Percentiles rank a stretch among this genome's conserved stretches.
Evolutionary conservation across 2,888 invertebrate genomes (phyloP).

Genomic region (Campoplex capitator): DNA sequence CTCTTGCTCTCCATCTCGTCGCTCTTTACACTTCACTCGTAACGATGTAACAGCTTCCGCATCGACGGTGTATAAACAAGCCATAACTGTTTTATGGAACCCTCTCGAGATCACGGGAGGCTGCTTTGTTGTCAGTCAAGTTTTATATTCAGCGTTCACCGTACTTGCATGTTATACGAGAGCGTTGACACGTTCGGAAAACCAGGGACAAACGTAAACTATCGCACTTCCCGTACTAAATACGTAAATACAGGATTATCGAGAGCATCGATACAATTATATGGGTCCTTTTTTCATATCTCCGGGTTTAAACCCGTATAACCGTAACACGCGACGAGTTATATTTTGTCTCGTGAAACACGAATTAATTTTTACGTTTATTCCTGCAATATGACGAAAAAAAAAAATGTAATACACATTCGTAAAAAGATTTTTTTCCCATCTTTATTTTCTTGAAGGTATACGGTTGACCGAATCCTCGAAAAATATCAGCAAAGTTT

Average conservation of each 20-base stretch:
- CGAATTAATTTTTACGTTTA: constrained; percentile 64
- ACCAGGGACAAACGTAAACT: constrained; percentile 46
- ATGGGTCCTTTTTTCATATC: constrained; percentile 75
- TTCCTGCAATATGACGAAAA: neutral
- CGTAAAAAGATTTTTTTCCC: neutral
- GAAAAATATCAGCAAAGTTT: neutral
- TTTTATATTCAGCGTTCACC: constrained; percentile 55
- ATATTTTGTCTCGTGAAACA: constrained; percentile 67
- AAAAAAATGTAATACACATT: neutral
- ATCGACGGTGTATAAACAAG: constrained; percentile 79
- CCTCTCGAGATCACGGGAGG: constrained; percentile 62
- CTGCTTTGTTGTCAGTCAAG: constrained; percentile 62
- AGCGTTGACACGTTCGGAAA: constrained; percentile 19
- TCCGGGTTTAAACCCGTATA: constrained; percentile 59
- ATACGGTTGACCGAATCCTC: constrained; percentile 1
- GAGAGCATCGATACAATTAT: constrained; percentile 75
- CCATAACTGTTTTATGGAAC: constrained; percentile 81
- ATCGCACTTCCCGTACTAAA: constrained; percentile 23
- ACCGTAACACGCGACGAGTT: constrained; percentile 72
- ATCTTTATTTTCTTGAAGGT: neutral
- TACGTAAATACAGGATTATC: constrained; percentile 38
- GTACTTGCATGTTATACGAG: constrained; percentile 46
- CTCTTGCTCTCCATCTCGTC: constrained; percentile 16
- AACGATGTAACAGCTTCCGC: constrained; percentile 77
- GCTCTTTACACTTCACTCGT: constrained; percentile 63